phyloP scores from a whole-genome alignment of 2,888 invertebrate genomes.

The Apoderus coryli region DNA sequence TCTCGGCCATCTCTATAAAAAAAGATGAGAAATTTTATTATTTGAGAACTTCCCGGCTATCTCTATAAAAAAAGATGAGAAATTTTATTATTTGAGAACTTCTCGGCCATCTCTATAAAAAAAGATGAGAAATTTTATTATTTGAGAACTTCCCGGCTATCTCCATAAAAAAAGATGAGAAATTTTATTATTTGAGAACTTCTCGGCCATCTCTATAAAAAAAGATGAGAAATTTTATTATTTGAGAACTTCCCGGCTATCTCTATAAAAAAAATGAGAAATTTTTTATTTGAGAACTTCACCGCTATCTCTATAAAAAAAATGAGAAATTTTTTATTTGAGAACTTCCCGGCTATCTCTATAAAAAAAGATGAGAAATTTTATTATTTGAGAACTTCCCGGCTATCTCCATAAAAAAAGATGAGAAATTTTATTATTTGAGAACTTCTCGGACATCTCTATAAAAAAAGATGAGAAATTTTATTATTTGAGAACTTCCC shows the following conservation, averaged over 20 bases:
- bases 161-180: slow-evolving; percentile 35
- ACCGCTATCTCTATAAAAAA: slow-evolving; percentile 41
- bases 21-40: slow-evolving; percentile 7
- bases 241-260: slow-evolving; percentile 42
- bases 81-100: slow-evolving; percentile 29
- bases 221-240: slow-evolving; percentile 7
- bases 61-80: slow-evolving; percentile 35
- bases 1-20: slow-evolving; percentile 45
- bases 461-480: slow-evolving; percentile 16
- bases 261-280: slow-evolving; percentile 35
- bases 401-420: slow-evolving; percentile 40
- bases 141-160: slow-evolving; percentile 42
- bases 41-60: slow-evolving; percentile 42
- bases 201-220: slow-evolving; percentile 45
- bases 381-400: slow-evolving; percentile 35
- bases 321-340: slow-evolving; percentile 25
- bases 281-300: slow-evolving; percentile 35
- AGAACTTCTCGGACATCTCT: slow-evolving; percentile 47
- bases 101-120: slow-evolving; percentile 45
- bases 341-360: slow-evolving; percentile 47
- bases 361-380: slow-evolving; percentile 16
- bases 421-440: slow-evolving; percentile 25
- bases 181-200: slow-evolving; percentile 29
- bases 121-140: slow-evolving; percentile 7
- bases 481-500: slow-evolving; percentile 35